Evolutionary conservation across 2,888 invertebrate genomes (phyloP), one percentile per base, ranked within the genome.

Genomic region (Nomada fabriciana): DNA sequence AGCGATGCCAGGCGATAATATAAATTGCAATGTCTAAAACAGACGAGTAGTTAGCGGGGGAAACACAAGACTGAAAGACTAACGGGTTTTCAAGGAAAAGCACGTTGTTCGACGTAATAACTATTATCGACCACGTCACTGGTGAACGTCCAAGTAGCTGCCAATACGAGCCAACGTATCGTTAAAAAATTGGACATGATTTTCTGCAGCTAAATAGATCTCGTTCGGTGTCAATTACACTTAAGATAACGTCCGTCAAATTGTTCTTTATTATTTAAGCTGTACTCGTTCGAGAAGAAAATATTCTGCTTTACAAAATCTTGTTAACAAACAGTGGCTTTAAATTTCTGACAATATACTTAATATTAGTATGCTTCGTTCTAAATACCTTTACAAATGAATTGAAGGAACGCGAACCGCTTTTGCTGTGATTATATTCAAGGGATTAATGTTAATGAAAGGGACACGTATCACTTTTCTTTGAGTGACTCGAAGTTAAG

Each of bases 41-140:
- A 88, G 86, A 59, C 63, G 60, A 23, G 61, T 36, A 36, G 36
- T 36, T 36, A 36, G 36, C 36, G 36, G 15, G 0, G 42, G 18
- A 18, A 64, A 68, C 76, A 74, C 73, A 70, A 23, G 55, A 25
- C 42, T 52, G n/a, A 73, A 61, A 57, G 57, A 72, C 72, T 75
- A 85, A 77, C 78, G 71, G 75, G 76, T 80, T 80, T 77, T 77
- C 65, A 64, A 47, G 55, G 80, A 73, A 64, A 47, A 69, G 60
- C 74, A 67, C 63, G 67, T 85, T 85, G 83, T 83, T 76, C 73
- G 76, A 80, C 74, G 86, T 86, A 86, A 86, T 84, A 86, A 86
- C 83, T 81, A 80, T 74, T 72, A 73, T 71, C 75, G 55, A 42
- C 23, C 59, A 53, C 50, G 83, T 75, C 81, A 70, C 72, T 67